Conservation (phyloP, 2,888 invertebrate species). For the Athalia rosae region DNA sequence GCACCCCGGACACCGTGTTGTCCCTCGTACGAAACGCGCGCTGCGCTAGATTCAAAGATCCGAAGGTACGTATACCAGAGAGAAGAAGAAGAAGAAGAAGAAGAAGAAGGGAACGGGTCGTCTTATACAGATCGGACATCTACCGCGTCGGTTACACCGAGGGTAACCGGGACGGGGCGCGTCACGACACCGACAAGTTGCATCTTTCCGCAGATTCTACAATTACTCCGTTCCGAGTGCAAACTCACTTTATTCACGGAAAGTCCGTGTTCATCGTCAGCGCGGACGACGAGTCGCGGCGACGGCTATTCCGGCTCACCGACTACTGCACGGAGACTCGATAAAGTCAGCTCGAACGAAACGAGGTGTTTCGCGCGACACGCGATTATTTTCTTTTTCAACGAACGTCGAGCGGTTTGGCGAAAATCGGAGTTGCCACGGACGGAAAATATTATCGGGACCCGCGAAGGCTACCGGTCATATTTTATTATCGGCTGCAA, state of each 20-base stretch:
- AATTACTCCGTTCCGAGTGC: conserved; percentile 68
- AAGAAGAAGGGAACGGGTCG: neutral
- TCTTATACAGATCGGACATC: conserved; percentile 32
- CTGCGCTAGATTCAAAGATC: conserved; percentile 42
- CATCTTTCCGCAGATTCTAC: conserved; percentile 68
- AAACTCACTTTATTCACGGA: conserved; percentile 68
- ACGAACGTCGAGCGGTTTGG: no score
- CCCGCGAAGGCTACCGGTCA: no score
- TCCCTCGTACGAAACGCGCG: conserved; percentile 10
- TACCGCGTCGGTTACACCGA: conserved; percentile 27
- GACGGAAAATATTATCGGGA: no score
- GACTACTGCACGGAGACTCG: no score
- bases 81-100: no score
- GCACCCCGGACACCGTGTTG: neutral
- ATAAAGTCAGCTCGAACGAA: no score
- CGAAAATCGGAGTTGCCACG: no score
- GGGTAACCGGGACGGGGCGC: conserved; percentile 48
- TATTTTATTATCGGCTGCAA: no score
- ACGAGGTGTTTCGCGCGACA: no score
- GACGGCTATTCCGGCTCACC: no score
- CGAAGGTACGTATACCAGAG: neutral
- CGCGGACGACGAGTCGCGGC: conserved; percentile 56
- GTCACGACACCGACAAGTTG: conserved; percentile 70
- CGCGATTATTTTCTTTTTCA: no score
- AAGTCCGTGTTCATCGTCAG: conserved; percentile 60